These are phyloP conservation scores for Helarctos malayanus DNA, from an alignment of 2,797 vertebrate species.

Conservation along the genomic window DNA sequence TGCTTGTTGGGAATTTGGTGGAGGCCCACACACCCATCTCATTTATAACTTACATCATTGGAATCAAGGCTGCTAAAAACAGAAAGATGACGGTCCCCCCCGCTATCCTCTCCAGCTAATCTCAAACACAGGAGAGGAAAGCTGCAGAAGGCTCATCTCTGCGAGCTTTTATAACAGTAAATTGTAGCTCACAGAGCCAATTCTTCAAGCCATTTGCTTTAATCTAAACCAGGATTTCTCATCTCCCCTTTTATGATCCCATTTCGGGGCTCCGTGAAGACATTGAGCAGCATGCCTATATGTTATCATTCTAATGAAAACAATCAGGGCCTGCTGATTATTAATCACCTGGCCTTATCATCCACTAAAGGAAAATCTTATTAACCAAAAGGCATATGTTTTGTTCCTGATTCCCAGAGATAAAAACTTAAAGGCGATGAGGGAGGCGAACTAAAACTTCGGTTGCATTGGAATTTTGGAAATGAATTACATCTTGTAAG, in stretches of 20 bases:
- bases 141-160: slow-evolving; percentile 63
- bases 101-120: slow-evolving; percentile 17
- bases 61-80: background rate
- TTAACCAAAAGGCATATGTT: slow-evolving; percentile 87
- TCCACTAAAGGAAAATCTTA: slow-evolving; percentile 86
- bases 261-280: slow-evolving; percentile 62
- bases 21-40: slow-evolving; percentile 67
- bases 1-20: slow-evolving; percentile 73
- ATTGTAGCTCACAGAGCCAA: slow-evolving; percentile 78
- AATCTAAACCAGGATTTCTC: slow-evolving; percentile 87
- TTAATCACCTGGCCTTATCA: slow-evolving; percentile 87
- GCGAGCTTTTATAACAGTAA: slow-evolving; percentile 62
- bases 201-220: slow-evolving; percentile 83
- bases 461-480: slow-evolving; percentile 15
- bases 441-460: slow-evolving; percentile 74
- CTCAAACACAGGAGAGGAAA: slow-evolving; percentile 78
- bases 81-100: background rate
- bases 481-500: background rate
- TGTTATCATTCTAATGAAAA: slow-evolving; percentile 83
- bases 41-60: slow-evolving; percentile 74
- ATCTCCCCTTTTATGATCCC: slow-evolving; percentile 83
- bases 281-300: slow-evolving; percentile 65
- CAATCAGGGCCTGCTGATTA: slow-evolving; percentile 83
- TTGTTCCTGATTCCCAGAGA: slow-evolving; percentile 88
- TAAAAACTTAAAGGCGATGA: slow-evolving; percentile 88